Percentiles rank a stretch among this genome's conserved stretches.
phyloP scores from a whole-genome alignment of 2,888 invertebrate genomes.

The Thymelicus sylvestris region DNA sequence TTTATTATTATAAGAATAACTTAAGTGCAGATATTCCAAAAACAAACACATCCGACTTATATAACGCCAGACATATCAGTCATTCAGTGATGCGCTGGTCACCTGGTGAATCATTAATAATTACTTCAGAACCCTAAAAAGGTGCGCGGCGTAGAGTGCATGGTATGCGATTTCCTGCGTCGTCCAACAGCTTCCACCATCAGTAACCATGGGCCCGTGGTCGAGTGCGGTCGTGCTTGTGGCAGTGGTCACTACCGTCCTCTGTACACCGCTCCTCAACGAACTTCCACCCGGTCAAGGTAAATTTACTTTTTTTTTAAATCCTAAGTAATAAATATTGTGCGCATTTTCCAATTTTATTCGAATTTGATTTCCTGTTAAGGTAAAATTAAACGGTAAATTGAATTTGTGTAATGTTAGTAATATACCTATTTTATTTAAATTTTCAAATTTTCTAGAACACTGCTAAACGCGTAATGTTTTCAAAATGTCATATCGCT shows the following conservation, averaged over 20 bases:
- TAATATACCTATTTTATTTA: too few species aligned
- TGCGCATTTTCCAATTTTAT: too few species aligned
- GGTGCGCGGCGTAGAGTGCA: slow-evolving; percentile 24
- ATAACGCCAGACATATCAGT: slow-evolving; percentile 1
- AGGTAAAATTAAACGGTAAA: too few species aligned
- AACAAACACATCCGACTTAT: neutral
- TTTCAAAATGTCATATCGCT: too few species aligned
- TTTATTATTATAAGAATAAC: too few species aligned
- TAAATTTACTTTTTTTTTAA: slow-evolving; percentile 45
- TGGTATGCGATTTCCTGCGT: slow-evolving; percentile 28
- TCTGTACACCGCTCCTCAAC: slow-evolving; percentile 68
- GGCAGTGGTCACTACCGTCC: slow-evolving; percentile 53
- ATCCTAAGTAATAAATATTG: too few species aligned
- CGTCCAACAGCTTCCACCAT: slow-evolving; percentile 35
- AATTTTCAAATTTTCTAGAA: too few species aligned
- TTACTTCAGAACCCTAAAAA: slow-evolving; percentile 11
- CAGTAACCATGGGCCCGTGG: slow-evolving; percentile 76
- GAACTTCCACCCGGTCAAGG: slow-evolving; percentile 71
- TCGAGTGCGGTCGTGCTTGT: slow-evolving; percentile 63
- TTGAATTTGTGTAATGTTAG: too few species aligned
- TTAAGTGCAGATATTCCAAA: too few species aligned
- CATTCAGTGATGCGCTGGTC: neutral
- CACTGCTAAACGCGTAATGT: too few species aligned
- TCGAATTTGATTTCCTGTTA: too few species aligned
- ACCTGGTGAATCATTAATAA: slow-evolving; percentile 15